Evolutionary conservation across 1,140 invertebrate genomes (phyloP), one percentile per base, ranked within the genome.

Genomic region (Cotesia typhae): DNA sequence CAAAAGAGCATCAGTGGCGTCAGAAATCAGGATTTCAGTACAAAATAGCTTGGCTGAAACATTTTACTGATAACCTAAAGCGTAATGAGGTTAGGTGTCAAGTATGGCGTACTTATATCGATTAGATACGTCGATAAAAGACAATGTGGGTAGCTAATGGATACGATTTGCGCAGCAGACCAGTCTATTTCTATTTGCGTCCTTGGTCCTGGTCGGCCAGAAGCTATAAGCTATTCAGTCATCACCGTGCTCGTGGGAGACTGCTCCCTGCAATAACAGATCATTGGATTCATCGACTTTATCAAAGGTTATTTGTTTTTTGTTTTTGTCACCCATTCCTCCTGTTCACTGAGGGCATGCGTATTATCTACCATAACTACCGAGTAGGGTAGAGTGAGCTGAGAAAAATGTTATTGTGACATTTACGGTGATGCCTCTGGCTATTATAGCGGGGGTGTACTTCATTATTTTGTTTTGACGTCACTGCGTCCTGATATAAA

Each of bases 121-220:
- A 20, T 14, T 57, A 57, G n/a, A 14, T 69, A 36, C 12, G 37
- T 53, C 57, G 61, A 71, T 66, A 51, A 12, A 41, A 28, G 60
- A 14, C 12, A 14, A 37, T 63, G 61, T 61, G 37, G 51, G 63
- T 20, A 53, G 65, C 70, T 71, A 71, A 71, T 71, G 70, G 70
- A 71, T 65, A 63, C 57, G 59, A 71, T 71, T 65, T 71, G 63
- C 63, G 41, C 41, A 47, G 41, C 3, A 47, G 41, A 68, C 66
- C 6, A 7, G 59, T 20, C 10, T 10, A 61, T 9, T 20, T 61
- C 10, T 61, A 9, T 61, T 52, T 14, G 51, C 47, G 41, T 52
- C 38, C 35, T 36, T 35, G 38, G 65, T 52, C 35, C 47, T 67
- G 35, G 20, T 35, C 28, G 28, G 28, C 28, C 28, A 28, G 28